Base-by-base conservation (phyloP, 35 echinoderm and acorn worm genomes). In the Heliocidaris tuberculata region DNA sequence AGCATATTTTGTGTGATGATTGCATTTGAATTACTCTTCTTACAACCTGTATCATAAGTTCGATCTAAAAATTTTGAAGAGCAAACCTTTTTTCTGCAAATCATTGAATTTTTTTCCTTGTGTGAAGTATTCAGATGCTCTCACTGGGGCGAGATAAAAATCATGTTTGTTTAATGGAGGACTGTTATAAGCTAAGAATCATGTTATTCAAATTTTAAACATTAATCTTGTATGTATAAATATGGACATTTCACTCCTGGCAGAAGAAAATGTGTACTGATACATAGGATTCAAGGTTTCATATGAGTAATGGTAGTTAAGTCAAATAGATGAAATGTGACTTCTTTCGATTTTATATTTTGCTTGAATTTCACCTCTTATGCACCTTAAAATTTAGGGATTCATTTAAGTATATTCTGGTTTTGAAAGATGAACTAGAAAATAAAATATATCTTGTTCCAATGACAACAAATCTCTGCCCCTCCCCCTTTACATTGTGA, bases 211-310 rank as follows among this genome's bases (percentile, higher is more conserved):
- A 60, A 60, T 60, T 60, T 78, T 42, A 42, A 42, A 42, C 3
- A n/a, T n/a, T 78, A 19, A 78, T 78, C 65, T 78, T 78, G 65
- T 78, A 21, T 78, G 65, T 78, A 78, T 78, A 78, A 78, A 78
- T 27, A 70, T 27, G 65, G 65, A 27, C 65, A 19, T 78, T 78
- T 78, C 15, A 78, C 65, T 60, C 59, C 27, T 0, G 65, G 65
- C 65, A 78, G 65, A 78, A 78, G 27, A 78, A 60, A 78, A 19
- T n/a, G 65, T 78, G 27, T 78, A n/a, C 65, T 78, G 65, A 6
- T 78, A n/a, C 27, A 7, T 78, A 78, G 21, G 27, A 78, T 78
- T 78, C 65, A 78, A 21, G 65, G 27, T 78, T 21, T 78, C 7
- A 24, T 78, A 78, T 78, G 27, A 78, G 65, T 78, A n/a, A 78